phyloP scores from a whole-genome alignment of 1,140 invertebrate species.

The Drosophila rhopaloa region DNA sequence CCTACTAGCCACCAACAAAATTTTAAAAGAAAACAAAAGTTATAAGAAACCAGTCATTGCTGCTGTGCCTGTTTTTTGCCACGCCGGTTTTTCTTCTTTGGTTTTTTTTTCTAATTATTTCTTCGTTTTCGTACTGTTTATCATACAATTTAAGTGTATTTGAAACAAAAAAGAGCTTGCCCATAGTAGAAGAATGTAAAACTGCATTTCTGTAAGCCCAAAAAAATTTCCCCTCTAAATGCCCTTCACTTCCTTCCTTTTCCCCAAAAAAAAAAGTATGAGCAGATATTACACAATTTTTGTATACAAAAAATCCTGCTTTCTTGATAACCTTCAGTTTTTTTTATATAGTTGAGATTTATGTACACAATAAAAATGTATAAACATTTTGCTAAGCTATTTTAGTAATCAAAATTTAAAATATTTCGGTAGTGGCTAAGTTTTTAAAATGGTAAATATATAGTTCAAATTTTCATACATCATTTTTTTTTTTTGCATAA shows the following conservation, averaged over 20 bases:
- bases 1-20: not conserved
- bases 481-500: no score
- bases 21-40: slow-evolving; percentile 12
- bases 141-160: slow-evolving; percentile 1
- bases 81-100: slow-evolving; percentile 60
- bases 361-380: no score
- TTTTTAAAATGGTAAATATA: no score
- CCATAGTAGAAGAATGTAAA: slow-evolving; percentile 11
- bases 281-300: no score
- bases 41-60: slow-evolving; percentile 23
- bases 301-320: no score
- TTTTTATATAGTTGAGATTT: no score
- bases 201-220: slow-evolving; percentile 12
- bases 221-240: no score
- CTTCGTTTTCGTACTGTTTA: slow-evolving; percentile 7
- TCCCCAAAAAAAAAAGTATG: not conserved
- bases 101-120: slow-evolving; percentile 2
- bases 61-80: slow-evolving; percentile 45
- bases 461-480: no score
- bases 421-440: no score
- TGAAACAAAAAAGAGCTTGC: not conserved
- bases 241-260: not conserved
- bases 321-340: not conserved
- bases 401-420: no score
- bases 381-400: no score